A percentile compares a stretch with the other conserved stretches of the same genome.
These are phyloP conservation scores for Latrodectus geometricus DNA, from an alignment of 1,140 invertebrate species.

Conservation along the genomic window DNA sequence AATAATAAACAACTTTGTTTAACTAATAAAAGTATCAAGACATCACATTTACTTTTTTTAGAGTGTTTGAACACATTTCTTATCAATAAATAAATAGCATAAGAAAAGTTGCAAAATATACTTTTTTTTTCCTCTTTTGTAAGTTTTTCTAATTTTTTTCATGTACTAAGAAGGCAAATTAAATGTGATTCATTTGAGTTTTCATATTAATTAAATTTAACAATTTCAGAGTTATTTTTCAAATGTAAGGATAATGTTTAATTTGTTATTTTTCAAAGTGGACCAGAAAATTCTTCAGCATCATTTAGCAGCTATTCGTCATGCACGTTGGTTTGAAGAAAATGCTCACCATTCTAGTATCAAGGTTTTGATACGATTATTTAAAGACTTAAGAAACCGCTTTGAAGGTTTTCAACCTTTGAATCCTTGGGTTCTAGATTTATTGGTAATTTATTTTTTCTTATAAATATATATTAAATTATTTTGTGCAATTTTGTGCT, in stretches of 20 bases:
- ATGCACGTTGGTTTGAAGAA: slow-evolving; percentile 97
- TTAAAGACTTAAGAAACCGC: slow-evolving; percentile 88
- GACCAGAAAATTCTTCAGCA: slow-evolving; percentile 87
- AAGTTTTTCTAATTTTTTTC: no score
- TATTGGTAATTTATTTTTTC: slow-evolving; percentile 74
- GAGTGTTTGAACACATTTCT: no score
- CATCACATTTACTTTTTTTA: no score
- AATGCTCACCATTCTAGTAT: slow-evolving; percentile 96
- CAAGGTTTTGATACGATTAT: slow-evolving; percentile 91
- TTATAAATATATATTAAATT: slow-evolving; percentile 3
- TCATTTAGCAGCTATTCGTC: slow-evolving; percentile 92
- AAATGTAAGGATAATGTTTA: not conserved
- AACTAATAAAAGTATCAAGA: no score
- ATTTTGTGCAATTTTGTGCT: not conserved
- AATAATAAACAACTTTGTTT: no score
- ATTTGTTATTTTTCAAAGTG: slow-evolving; percentile 70
- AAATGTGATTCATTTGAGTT: no score
- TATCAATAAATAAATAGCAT: no score
- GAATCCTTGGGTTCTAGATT: slow-evolving; percentile 96
- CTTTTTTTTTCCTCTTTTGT: no score
- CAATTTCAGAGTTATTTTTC: no score
- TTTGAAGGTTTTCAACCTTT: slow-evolving; percentile 91
- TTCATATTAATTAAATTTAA: no score
- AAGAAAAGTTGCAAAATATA: no score
- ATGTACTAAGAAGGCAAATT: no score